Evolutionary conservation across 2,797 vertebrate genomes (phyloP).

Genomic region (Lophotriccus pileatus): DNA sequence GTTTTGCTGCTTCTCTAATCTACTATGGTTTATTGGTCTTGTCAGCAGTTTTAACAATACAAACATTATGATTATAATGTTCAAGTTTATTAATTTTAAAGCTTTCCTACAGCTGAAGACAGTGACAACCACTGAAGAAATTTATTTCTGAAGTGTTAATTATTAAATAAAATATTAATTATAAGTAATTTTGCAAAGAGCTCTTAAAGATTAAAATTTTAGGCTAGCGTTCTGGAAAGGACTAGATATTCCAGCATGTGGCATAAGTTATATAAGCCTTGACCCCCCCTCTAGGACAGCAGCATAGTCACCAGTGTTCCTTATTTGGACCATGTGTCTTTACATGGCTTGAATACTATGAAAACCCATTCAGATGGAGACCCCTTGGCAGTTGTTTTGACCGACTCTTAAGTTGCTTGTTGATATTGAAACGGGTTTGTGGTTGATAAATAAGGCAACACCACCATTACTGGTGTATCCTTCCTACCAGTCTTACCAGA

Average conservation of each 20-base stretch:
- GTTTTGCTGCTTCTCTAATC: neutral
- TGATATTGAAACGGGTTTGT: neutral
- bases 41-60: neutral
- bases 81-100: neutral
- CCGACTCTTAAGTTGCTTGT: neutral
- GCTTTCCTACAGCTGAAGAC: neutral
- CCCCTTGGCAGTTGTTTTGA: neutral
- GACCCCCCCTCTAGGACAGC: neutral
- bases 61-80: neutral
- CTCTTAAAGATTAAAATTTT: neutral
- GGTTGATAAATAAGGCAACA: neutral
- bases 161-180: conserved; percentile 10
- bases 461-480: neutral
- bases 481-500: neutral
- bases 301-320: neutral
- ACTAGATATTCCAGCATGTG: neutral
- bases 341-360: neutral
- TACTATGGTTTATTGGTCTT: neutral
- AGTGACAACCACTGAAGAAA: neutral
- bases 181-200: neutral
- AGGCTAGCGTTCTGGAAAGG: neutral
- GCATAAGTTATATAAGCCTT: neutral
- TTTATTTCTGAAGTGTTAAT: neutral
- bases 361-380: neutral
- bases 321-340: neutral